phyloP scores from a whole-genome alignment of 2,113 vertebrate genomes.

The Colistium nudipinnis region DNA sequence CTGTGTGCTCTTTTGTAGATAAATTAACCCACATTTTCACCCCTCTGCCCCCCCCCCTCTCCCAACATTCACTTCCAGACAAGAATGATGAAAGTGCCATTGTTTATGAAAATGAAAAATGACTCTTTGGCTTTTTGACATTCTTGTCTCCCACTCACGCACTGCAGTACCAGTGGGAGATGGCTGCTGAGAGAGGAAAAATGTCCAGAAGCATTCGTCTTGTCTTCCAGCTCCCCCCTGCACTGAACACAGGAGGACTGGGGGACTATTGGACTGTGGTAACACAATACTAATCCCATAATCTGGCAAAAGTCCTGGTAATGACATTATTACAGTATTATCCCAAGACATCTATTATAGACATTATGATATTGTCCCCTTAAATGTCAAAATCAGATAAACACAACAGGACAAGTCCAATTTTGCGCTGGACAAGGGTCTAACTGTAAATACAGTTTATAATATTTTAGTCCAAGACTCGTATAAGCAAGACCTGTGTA shows the following conservation, averaged over 20 bases:
- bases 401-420: neutral
- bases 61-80: neutral
- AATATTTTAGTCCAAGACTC: too few relatives aligned
- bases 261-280: neutral
- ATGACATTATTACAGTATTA: neutral
- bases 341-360: neutral
- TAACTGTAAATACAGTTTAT: neutral
- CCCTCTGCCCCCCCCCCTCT: neutral
- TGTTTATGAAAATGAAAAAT: slow-evolving; percentile 34
- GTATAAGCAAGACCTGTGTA: too few relatives aligned
- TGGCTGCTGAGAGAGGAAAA: neutral
- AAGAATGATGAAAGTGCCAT: slow-evolving; percentile 7
- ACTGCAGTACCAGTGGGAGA: slow-evolving; percentile 6
- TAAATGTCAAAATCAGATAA: neutral
- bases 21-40: slow-evolving; percentile 17
- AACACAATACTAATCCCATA: slow-evolving; percentile 4
- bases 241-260: neutral
- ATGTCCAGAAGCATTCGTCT: neutral
- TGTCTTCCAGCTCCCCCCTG: neutral
- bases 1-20: slow-evolving; percentile 1
- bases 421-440: neutral
- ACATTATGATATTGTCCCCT: neutral
- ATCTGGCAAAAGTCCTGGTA: neutral
- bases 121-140: slow-evolving; percentile 57
- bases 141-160: slow-evolving; percentile 53